A percentile compares a stretch with the other conserved stretches of the same genome.
These are phyloP conservation scores for Anseranas semipalmata DNA, from an alignment of 2,113 vertebrate genomes.

Conservation along the genomic window DNA sequence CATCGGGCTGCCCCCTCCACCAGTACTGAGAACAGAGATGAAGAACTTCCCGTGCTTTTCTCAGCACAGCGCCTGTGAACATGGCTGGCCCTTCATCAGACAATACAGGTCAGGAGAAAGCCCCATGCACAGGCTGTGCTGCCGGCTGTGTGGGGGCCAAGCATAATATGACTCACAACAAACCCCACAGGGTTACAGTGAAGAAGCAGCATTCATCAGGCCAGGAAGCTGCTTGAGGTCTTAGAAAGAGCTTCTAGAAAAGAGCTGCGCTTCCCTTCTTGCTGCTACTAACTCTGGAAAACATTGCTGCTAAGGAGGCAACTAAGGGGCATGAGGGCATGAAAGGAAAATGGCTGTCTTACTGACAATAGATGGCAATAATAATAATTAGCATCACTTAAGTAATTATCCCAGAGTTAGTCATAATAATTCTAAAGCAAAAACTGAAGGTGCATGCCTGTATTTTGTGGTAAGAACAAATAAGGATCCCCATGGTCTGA, in stretches of 20 bases:
- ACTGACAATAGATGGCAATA: neutral
- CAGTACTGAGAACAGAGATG: neutral
- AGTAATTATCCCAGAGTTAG: neutral
- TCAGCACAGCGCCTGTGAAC: fast-evolving
- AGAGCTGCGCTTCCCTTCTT: neutral
- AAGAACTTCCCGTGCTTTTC: conserved; percentile 36
- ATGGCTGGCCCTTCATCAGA: neutral
- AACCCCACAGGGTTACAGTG: neutral
- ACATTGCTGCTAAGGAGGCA: fast-evolving
- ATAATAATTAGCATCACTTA: neutral
- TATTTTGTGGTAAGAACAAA: neutral
- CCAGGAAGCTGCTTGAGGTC: neutral
- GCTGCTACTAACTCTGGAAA: neutral
- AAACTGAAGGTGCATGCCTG: neutral
- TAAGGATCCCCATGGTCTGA: neutral
- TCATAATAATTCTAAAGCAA: neutral
- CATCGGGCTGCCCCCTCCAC: neutral
- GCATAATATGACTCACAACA: neutral
- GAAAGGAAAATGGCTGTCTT: neutral
- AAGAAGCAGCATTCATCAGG: neutral
- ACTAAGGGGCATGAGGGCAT: neutral
- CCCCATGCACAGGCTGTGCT: neutral
- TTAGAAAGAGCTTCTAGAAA: neutral
- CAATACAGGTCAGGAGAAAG: conserved; percentile 1
- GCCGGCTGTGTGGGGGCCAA: neutral